These are phyloP conservation scores for Notamacropus eugenii DNA, from an alignment of 2,797 vertebrate genomes.

Conservation along the genomic window DNA sequence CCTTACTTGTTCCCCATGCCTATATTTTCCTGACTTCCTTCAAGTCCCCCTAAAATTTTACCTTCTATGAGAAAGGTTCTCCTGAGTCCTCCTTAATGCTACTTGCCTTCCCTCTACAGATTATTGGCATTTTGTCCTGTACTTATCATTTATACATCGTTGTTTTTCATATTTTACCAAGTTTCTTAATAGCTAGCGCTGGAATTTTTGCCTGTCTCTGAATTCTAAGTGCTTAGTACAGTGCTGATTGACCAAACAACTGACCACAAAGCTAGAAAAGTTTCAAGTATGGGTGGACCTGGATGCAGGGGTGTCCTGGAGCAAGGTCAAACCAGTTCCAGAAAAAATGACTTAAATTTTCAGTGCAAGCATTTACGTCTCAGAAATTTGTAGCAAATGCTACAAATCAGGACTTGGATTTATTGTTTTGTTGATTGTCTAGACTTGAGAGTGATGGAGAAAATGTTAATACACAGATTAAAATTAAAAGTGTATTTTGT, in stretches of 20 bases:
- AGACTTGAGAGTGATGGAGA: not conserved
- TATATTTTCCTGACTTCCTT: not conserved
- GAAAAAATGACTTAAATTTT: not conserved
- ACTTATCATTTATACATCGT: not conserved
- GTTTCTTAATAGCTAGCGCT: not conserved
- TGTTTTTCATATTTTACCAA: not conserved
- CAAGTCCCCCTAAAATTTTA: not conserved
- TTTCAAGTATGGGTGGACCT: not conserved
- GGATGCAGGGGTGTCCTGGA: not conserved
- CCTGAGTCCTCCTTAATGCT: not conserved
- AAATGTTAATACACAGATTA: not conserved
- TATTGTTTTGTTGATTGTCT: not conserved
- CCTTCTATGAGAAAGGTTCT: not conserved
- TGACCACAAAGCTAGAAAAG: not conserved
- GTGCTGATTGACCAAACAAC: not conserved
- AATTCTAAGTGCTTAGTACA: not conserved
- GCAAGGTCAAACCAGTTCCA: not conserved
- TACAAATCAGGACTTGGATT: not conserved
- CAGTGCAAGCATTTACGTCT: not conserved
- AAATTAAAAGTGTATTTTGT: not conserved
- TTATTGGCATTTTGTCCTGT: not conserved
- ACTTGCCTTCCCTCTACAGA: not conserved
- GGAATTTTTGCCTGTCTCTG: not conserved
- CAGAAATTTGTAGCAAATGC: not conserved
- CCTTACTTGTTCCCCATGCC: not conserved